Evolutionary conservation across 2,113 vertebrate genomes (phyloP).

Genomic region (Gambusia affinis): DNA sequence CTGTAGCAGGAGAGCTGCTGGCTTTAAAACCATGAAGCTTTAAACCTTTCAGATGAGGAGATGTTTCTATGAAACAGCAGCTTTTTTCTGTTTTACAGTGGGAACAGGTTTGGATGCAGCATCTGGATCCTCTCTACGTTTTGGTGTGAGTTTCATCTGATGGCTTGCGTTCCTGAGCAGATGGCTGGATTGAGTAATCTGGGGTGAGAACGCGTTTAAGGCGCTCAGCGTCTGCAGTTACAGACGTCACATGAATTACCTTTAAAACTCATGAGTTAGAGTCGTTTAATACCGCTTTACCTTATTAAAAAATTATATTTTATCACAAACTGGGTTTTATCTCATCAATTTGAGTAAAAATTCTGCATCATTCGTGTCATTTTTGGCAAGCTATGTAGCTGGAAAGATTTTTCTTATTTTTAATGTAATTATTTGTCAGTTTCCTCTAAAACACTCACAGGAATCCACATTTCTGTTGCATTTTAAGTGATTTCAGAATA

Average conservation of each 20-base stretch:
- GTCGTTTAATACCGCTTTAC: too few species aligned
- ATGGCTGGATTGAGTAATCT: constrained; percentile 45
- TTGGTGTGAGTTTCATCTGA: not conserved
- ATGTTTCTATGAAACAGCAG: too few species aligned
- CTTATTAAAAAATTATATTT: too few species aligned
- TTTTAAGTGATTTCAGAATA: not conserved
- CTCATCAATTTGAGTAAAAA: too few species aligned
- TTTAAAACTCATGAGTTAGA: not conserved
- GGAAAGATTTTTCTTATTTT: not conserved
- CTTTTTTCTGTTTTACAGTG: too few species aligned
- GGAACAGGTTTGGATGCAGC: too few species aligned
- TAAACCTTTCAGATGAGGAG: too few species aligned
- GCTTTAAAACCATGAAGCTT: too few species aligned
- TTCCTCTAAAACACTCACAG: not conserved
- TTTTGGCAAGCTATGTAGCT: too few species aligned
- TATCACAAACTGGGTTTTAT: too few species aligned
- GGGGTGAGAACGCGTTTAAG: constrained; percentile 6
- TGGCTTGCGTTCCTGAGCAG: constrained; percentile 18
- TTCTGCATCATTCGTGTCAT: too few species aligned
- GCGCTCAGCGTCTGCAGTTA: constrained; percentile 24
- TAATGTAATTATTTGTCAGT: not conserved
- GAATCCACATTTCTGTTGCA: not conserved
- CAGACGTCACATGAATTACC: constrained; percentile 18
- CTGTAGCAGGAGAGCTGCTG: too few species aligned
- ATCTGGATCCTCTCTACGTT: not conserved